Conservation (phyloP, 1,140 invertebrate species). For the Drosophila bipectinata region DNA sequence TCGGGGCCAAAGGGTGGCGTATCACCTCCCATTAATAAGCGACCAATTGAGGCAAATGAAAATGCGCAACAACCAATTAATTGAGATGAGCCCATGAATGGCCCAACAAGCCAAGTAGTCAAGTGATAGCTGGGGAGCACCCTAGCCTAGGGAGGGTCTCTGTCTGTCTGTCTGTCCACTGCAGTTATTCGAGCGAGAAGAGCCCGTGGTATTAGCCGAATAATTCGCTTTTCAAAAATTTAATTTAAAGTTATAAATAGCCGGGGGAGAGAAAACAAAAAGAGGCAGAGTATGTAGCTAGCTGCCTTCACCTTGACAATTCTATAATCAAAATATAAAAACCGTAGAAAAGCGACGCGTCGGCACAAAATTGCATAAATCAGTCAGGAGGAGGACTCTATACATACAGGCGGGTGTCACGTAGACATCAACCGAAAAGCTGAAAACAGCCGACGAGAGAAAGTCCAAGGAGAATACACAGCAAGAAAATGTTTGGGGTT, state of each 20-base stretch:
- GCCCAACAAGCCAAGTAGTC: too few species aligned
- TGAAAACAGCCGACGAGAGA: constrained; percentile 12
- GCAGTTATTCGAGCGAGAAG: constrained; percentile 5
- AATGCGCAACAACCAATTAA: constrained; percentile 50
- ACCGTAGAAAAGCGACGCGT: constrained; percentile 17
- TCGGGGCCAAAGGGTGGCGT: background rate
- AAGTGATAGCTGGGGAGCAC: background rate
- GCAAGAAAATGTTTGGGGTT: background rate
- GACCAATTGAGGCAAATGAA: constrained; percentile 54
- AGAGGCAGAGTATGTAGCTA: background rate
- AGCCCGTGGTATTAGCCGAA: constrained; percentile 22
- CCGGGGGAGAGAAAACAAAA: background rate
- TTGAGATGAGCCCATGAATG: constrained; percentile 32
- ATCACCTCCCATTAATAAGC: constrained; percentile 34
- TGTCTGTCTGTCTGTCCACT: background rate
- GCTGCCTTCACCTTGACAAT: constrained; percentile 56
- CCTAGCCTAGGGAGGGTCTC: background rate
- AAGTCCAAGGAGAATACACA: constrained; percentile 1
- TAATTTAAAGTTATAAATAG: constrained; percentile 40
- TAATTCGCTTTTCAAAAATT: constrained; percentile 41
- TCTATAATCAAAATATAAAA: constrained; percentile 46
- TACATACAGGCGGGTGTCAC: constrained; percentile 45
- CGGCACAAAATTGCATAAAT: constrained; percentile 55
- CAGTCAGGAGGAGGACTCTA: constrained; percentile 47
- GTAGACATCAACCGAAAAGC: constrained; percentile 30